A percentile compares a stretch with the other conserved stretches of the same genome.
Conservation (phyloP, 2,888 invertebrate species). For the Drosophila stalkeri region DNA sequence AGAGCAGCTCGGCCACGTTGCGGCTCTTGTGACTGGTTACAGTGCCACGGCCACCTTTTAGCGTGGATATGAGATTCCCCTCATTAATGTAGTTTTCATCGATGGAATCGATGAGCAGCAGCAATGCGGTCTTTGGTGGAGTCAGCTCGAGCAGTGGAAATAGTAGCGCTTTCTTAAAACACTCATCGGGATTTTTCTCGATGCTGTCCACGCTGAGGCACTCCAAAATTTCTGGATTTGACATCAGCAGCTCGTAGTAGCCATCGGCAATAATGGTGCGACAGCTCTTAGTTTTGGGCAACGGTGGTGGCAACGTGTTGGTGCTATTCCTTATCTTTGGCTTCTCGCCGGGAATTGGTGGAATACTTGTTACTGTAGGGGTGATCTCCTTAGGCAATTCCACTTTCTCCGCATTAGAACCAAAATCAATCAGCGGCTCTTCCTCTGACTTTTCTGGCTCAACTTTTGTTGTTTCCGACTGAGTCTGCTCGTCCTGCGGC, state of each 20-base stretch:
- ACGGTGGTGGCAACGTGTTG: constrained; percentile 84
- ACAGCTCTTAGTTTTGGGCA: constrained; percentile 87
- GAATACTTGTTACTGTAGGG: constrained; percentile 14
- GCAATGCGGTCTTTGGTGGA: constrained; percentile 93
- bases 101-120: constrained; percentile 95
- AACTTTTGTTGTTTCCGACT: constrained; percentile 25
- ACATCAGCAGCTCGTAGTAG: constrained; percentile 91
- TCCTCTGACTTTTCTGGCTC: constrained; percentile 40
- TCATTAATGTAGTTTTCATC: constrained; percentile 91
- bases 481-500: constrained; percentile 24
- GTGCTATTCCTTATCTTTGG: constrained; percentile 47
- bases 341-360: constrained; percentile 63
- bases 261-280: constrained; percentile 90
- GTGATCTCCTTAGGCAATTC: constrained; percentile 19
- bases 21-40: constrained; percentile 86
- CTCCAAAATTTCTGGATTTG: constrained; percentile 92
- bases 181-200: constrained; percentile 95
- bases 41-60: constrained; percentile 84
- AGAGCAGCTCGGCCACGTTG: constrained; percentile 93
- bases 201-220: constrained; percentile 92
- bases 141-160: constrained; percentile 94
- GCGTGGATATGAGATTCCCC: constrained; percentile 86
- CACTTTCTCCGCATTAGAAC: constrained; percentile 21
- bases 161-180: constrained; percentile 94
- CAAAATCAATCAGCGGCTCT: constrained; percentile 62